Evolutionary conservation across 2,888 invertebrate species (phyloP).

Genomic region (Trachelus troglodyta): DNA sequence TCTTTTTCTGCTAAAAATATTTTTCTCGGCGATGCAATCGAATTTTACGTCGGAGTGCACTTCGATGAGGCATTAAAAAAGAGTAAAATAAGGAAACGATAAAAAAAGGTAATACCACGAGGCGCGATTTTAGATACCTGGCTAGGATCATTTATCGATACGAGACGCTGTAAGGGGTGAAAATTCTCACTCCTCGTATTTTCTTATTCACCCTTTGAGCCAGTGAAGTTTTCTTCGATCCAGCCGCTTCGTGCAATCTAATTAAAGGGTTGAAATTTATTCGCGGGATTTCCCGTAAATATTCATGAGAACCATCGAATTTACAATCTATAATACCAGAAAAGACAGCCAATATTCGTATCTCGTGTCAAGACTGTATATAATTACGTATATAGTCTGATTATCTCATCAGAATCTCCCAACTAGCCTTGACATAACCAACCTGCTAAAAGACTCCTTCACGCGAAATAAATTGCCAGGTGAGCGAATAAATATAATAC

Average conservation of each 20-base stretch:
- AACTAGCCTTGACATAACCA: background rate
- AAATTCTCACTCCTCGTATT: constrained; percentile 3
- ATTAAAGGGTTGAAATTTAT: constrained; percentile 20
- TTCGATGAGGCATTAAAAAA: background rate
- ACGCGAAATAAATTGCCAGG: background rate
- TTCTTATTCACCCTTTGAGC: background rate
- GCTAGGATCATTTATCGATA: background rate
- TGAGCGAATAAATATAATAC: background rate
- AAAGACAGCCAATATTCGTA: background rate
- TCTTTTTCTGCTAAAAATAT: background rate
- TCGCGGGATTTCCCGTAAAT: constrained; percentile 19
- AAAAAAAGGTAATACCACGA: background rate
- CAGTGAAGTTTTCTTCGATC: constrained; percentile 18
- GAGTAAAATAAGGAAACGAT: background rate
- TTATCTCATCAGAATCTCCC: background rate
- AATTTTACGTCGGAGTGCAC: background rate
- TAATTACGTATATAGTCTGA: background rate
- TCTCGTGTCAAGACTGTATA: background rate
- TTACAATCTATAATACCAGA: background rate
- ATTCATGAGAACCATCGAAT: constrained; percentile 12
- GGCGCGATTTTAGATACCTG: background rate
- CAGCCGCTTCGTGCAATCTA: constrained; percentile 18
- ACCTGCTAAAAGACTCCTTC: background rate
- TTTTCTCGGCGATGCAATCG: background rate
- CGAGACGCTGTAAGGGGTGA: background rate